Evolutionary conservation across 2,888 invertebrate genomes (phyloP), one percentile per base, ranked within the genome.

Genomic region (Patella pellucida): DNA sequence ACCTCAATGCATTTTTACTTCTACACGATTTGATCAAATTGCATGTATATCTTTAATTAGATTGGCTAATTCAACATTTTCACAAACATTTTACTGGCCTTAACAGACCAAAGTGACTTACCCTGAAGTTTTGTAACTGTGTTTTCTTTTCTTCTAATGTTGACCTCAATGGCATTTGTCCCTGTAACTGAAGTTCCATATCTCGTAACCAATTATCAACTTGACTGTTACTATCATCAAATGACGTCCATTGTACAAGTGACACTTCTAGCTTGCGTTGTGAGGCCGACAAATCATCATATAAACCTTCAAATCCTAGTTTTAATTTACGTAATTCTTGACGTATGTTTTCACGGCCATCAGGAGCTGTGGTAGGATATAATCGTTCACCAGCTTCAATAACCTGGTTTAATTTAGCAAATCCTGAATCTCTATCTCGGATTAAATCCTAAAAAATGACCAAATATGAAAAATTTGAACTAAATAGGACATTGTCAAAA

Each of bases 91-190:
- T 41, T 41, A 41, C 41, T 9, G 9, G 41, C 41, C 41, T 41
- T 41, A 7, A 41, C 41, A 41, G 7, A 9, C 14, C 51, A 4
- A 14, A 12, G 14, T 23, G 15, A 74, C 79, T 27, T 51, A 83
- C 87, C 83, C 87, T 88, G 74, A 84, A 87, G 72, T 83, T 85
- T 78, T 87, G 88, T 31, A 87, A 92, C 90, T 97, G 96, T 56
- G 94, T 94, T 78, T 96, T 94, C 91, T 98, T 98, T 89, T 97
- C 97, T 90, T 97, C 97, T 78, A 97, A 92, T 0, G 97, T 97
- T 0, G 96, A 94, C 86, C 94, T 95, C 3, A 97, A 91, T 87
- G 96, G 95, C 67, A 96, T 94, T 80, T 96, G 95, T 74, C 93
- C 93, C 0, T 95, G 95, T 41, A 97, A 91, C 83, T 95, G 94